Evolutionary conservation across 2,888 invertebrate genomes (phyloP).

Genomic region (Limnephilus rhombicus): DNA sequence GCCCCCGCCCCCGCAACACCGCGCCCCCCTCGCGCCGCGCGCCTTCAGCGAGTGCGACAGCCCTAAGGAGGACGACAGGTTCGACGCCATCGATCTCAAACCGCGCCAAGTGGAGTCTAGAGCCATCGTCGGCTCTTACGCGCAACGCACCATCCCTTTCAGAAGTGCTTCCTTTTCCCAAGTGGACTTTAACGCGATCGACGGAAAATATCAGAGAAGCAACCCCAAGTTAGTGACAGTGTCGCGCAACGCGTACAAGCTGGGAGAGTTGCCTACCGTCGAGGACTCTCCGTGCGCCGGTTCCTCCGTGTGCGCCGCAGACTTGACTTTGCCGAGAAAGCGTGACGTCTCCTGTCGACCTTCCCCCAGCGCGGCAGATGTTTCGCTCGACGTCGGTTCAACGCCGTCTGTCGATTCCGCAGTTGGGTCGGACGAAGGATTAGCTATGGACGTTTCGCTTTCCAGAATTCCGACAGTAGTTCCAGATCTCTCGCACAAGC

Average conservation of each 20-base stretch:
- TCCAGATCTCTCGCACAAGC: slow-evolving; percentile 75
- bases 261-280: background rate
- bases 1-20: slow-evolving; percentile 70
- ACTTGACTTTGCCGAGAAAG: slow-evolving; percentile 69
- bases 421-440: slow-evolving; percentile 80
- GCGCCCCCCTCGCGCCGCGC: slow-evolving; percentile 76
- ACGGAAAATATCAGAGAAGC: slow-evolving; percentile 78
- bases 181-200: slow-evolving; percentile 85
- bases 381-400: slow-evolving; percentile 75
- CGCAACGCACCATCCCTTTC: slow-evolving; percentile 84
- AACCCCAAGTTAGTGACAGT: slow-evolving; percentile 65
- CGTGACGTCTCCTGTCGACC: slow-evolving; percentile 73
- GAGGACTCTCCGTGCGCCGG: slow-evolving; percentile 42
- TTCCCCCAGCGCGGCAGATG: slow-evolving; percentile 73
- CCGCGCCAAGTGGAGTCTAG: slow-evolving; percentile 80
- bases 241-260: slow-evolving; percentile 38
- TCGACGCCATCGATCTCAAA: slow-evolving; percentile 75
- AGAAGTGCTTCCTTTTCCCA: slow-evolving; percentile 93
- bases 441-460: slow-evolving; percentile 73
- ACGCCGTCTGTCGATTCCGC: slow-evolving; percentile 80
- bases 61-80: slow-evolving; percentile 68
- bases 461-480: slow-evolving; percentile 73
- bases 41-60: slow-evolving; percentile 56
- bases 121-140: slow-evolving; percentile 80
- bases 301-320: slow-evolving; percentile 70